Evolutionary conservation across 92 coral and sea anemone genomes (phyloP).

Genomic region (Epizoanthus rinbou): DNA sequence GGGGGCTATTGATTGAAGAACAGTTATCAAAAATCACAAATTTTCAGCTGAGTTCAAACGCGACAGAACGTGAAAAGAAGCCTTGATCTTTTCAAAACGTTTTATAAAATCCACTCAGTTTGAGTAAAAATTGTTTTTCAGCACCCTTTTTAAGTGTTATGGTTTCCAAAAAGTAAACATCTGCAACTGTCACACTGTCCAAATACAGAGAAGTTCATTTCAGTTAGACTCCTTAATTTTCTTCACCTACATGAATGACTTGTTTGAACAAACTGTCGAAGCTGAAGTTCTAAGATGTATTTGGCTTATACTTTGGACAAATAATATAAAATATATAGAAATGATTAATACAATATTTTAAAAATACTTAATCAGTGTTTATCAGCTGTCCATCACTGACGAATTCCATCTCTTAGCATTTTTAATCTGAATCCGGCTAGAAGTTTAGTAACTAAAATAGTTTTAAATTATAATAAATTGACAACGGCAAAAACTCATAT

Average conservation of each 20-base stretch:
- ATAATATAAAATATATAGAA: background rate
- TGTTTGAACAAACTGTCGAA: slow-evolving; percentile 32
- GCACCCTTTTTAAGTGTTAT: background rate
- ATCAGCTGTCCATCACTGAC: background rate
- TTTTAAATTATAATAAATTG: background rate
- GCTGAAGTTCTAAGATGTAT: background rate
- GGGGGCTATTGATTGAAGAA: background rate
- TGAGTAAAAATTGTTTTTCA: too few relatives aligned
- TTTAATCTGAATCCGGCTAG: background rate
- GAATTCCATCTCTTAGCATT: background rate
- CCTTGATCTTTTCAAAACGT: background rate
- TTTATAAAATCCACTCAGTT: background rate
- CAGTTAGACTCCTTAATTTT: background rate
- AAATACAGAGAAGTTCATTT: background rate
- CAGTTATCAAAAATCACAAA: background rate
- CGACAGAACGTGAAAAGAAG: background rate
- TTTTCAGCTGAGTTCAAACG: background rate
- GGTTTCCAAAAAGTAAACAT: background rate
- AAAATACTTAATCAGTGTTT: background rate
- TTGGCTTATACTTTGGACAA: background rate
- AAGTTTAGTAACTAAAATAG: background rate
- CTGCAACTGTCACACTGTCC: background rate
- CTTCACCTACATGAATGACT: background rate
- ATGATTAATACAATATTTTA: slow-evolving; percentile 14
- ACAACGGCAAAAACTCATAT: background rate